phyloP scores from a whole-genome alignment of 2,113 vertebrate genomes.

The Thalassoma bifasciatum region DNA sequence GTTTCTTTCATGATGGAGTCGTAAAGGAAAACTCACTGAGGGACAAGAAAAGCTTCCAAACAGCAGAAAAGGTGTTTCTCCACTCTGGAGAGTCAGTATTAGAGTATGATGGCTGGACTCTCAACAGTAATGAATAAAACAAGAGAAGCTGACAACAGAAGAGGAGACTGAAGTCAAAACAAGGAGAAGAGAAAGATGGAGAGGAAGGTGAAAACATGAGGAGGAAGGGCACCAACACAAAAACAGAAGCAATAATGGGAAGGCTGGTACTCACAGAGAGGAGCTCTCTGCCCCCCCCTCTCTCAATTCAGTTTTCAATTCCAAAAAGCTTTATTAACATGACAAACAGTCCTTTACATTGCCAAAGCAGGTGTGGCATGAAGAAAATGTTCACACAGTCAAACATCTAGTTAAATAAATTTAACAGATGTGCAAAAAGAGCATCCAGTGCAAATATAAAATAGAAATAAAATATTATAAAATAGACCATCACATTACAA shows the following conservation, averaged over 20 bases:
- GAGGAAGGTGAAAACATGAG: not conserved
- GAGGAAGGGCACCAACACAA: not conserved
- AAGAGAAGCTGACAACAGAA: slow-evolving; percentile 5
- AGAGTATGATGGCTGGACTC: not conserved
- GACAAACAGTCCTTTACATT: too few relatives aligned
- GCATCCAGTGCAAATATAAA: too few relatives aligned
- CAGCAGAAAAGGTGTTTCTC: not conserved
- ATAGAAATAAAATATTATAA: too few relatives aligned
- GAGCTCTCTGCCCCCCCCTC: too few relatives aligned
- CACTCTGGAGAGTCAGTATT: slow-evolving; percentile 20
- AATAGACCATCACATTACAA: too few relatives aligned
- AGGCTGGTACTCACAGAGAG: not conserved
- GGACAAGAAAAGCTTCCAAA: not conserved
- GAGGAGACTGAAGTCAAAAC: not conserved
- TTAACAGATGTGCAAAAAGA: too few relatives aligned
- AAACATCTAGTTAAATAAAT: too few relatives aligned
- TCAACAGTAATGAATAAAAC: slow-evolving; percentile 41
- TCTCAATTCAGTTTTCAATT: too few relatives aligned
- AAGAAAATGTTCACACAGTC: too few relatives aligned
- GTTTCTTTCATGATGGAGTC: too few relatives aligned
- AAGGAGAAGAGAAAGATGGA: not conserved
- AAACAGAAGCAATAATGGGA: not conserved
- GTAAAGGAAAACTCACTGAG: not conserved
- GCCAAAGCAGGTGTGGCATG: too few relatives aligned
- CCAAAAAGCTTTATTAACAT: too few relatives aligned